Evolutionary conservation across 2,888 invertebrate species (phyloP), one percentile per base, ranked within the genome.

Genomic region (Ypsolopha sequella): DNA sequence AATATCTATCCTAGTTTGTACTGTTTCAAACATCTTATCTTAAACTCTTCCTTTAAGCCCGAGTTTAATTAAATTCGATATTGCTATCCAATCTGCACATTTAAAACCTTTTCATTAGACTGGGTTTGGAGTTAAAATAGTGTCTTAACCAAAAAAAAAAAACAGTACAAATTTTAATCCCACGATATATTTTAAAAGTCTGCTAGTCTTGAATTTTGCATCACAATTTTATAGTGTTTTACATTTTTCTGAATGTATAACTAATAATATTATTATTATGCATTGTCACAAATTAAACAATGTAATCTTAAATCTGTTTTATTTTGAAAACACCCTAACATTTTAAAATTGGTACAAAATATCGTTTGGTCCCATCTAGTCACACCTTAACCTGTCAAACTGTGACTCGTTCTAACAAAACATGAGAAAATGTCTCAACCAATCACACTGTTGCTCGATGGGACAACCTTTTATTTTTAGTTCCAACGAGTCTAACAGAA

Each of bases 221-320:
- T 79, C 77, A 76, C 77, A 71, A 68, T 70, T 74, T 68, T 68
- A 65, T 66, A 68, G 64, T 61, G 56, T 70, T 54, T 76, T 76
- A 70, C 69, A 72, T 68, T 67, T 65, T 68, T 73, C 69, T 64
- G 66, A 64, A 68, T 70, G 11, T 39, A 41, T 35, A 36, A 24
- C 7, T 34, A 34, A 39, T 48, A 14, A 48, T 36, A 70, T 68
- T 70, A 70, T 70, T 80, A 79, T 75, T 79, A 80, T 72, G 77
- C 81, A 82, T 82, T 82, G 82, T 80, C 79, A 79, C 77, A 68
- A 77, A 71, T 76, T 80, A 81, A 77, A 84, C 80, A 80, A 80
- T 82, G 78, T 81, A 84, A 79, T 78, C 80, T 71, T 66, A 60
- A 41, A 34, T 56, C 58, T 58, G 67, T 73, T 80, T 61, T 66